A percentile compares a stretch with the other conserved stretches of the same genome.
Conservation (phyloP, 1,140 invertebrate genomes). For the Drosophila kikkawai region DNA sequence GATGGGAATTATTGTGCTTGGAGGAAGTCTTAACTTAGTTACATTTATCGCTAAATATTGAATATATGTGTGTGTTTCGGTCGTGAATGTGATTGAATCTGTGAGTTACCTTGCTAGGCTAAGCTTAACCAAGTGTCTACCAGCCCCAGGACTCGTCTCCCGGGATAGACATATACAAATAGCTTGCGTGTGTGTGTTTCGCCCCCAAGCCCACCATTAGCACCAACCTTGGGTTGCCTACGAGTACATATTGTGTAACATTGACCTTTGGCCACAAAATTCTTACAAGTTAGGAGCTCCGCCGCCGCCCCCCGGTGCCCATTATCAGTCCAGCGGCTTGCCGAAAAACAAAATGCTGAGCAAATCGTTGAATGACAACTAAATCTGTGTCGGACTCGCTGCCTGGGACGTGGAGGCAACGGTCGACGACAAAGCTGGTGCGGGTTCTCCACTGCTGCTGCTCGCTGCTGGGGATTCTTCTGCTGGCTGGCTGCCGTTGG, state of each 20-base stretch:
- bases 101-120: constrained; percentile 48
- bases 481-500: constrained; percentile 38
- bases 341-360: constrained; percentile 84
- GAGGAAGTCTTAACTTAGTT: constrained; percentile 66
- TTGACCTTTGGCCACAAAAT: constrained; percentile 72
- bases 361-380: constrained; percentile 85
- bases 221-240: constrained; percentile 69
- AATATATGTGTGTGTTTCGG: constrained; percentile 45
- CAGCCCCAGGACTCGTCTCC: not conserved
- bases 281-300: constrained; percentile 48
- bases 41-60: constrained; percentile 62
- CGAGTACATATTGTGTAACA: constrained; percentile 25
- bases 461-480: constrained; percentile 33
- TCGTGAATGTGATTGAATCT: constrained; percentile 46
- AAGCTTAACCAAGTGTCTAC: constrained; percentile 48
- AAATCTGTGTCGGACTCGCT: constrained; percentile 78
- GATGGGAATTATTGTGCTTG: constrained; percentile 37
- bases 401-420: constrained; percentile 72
- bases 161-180: not conserved
- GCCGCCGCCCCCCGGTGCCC: constrained; percentile 13
- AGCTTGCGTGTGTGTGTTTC: constrained; percentile 22
- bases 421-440: constrained; percentile 24
- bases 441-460: constrained; percentile 14
- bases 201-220: constrained; percentile 49
- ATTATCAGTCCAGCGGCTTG: constrained; percentile 72